These are phyloP conservation scores for Spicauda simplicius DNA, from an alignment of 2,888 invertebrate genomes.

Conservation along the genomic window DNA sequence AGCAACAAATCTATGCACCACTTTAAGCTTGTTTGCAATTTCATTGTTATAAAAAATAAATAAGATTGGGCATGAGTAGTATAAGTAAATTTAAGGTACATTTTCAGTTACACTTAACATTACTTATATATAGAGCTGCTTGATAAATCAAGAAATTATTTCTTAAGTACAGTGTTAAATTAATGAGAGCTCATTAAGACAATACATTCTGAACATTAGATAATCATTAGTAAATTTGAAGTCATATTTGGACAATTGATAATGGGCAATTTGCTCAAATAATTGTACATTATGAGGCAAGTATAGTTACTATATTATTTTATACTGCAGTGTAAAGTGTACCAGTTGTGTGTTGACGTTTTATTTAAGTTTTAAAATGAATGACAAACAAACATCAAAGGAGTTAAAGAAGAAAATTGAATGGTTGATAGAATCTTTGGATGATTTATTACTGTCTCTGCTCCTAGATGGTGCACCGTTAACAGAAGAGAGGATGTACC, in stretches of 20 bases:
- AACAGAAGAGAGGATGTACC: slow-evolving; percentile 90
- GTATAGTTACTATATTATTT: no score
- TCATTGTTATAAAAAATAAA: no score
- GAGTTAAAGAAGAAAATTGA: slow-evolving; percentile 36
- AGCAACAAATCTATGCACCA: no score
- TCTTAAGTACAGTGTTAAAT: background rate
- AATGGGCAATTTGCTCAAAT: background rate
- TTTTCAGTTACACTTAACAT: no score
- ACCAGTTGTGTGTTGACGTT: background rate
- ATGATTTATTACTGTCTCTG: slow-evolving; percentile 51
- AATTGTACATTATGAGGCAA: background rate
- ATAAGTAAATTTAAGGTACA: no score
- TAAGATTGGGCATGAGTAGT: no score
- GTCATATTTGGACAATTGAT: background rate
- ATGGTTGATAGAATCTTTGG: slow-evolving; percentile 52
- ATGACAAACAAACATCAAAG: slow-evolving; percentile 6
- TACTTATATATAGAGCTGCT: background rate
- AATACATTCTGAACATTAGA: background rate
- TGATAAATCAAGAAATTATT: background rate
- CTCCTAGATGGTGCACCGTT: slow-evolving; percentile 79
- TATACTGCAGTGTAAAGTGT: background rate
- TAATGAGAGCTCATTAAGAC: slow-evolving; percentile 18
- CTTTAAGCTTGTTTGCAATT: no score
- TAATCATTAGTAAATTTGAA: background rate
- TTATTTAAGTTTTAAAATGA: slow-evolving; percentile 11